Evolutionary conservation across 2,888 invertebrate genomes (phyloP).

Genomic region (Phaedon cochleariae): DNA sequence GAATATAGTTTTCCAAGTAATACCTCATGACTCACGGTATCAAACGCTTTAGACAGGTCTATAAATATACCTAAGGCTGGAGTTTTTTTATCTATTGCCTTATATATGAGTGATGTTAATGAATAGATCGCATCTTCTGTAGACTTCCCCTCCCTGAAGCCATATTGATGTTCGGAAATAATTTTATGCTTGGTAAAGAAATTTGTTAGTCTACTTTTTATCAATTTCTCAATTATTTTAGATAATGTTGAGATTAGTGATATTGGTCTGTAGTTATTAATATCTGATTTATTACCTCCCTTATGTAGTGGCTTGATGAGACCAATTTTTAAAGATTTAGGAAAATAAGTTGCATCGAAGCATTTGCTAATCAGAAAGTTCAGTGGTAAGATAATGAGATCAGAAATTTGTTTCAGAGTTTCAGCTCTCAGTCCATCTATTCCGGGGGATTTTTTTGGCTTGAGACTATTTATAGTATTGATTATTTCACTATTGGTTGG

Average conservation of each 20-base stretch:
- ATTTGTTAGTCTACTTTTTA: background rate
- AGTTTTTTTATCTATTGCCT: too few species aligned
- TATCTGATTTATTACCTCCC: background rate
- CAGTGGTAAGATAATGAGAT: background rate
- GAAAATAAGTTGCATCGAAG: background rate
- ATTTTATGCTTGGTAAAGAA: background rate
- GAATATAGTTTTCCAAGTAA: too few species aligned
- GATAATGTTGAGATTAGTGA: slow-evolving; percentile 1
- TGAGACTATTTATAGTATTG: background rate
- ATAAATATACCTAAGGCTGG: too few species aligned
- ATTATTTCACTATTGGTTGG: background rate
- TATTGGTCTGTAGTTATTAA: background rate
- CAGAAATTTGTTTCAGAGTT: background rate
- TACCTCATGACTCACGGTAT: too few species aligned
- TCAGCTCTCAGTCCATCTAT: background rate
- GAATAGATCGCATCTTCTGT: too few species aligned
- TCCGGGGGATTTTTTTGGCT: background rate
- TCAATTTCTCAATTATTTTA: background rate
- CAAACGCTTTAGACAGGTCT: too few species aligned
- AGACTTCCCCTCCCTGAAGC: too few species aligned
- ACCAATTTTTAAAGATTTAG: background rate
- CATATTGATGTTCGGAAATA: background rate
- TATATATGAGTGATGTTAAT: too few species aligned
- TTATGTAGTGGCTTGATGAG: background rate
- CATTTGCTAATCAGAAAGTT: slow-evolving; percentile 1